Evolutionary conservation across 2,113 vertebrate species (phyloP).

Genomic region (Cercocebus atys): DNA sequence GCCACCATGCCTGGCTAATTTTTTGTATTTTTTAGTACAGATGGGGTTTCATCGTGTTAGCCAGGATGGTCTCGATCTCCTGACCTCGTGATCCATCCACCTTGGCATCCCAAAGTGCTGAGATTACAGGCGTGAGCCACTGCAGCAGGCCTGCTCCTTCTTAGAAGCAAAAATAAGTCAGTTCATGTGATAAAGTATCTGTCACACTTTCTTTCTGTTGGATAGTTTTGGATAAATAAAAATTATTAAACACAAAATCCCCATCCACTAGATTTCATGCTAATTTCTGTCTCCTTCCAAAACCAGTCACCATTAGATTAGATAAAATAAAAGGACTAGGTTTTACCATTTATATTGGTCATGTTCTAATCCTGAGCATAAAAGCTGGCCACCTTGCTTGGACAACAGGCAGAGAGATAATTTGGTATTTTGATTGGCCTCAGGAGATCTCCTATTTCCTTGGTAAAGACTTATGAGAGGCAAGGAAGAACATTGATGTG

Average conservation of each 20-base stretch:
- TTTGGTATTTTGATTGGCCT: background rate
- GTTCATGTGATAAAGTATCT: background rate
- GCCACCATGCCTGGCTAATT: no score
- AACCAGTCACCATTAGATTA: background rate
- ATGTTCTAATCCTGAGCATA: background rate
- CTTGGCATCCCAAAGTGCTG: no score
- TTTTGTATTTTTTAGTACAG: no score
- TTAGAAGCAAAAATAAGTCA: background rate
- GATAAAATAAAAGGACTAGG: background rate
- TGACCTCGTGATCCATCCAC: no score
- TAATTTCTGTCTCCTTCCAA: background rate
- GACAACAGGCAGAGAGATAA: background rate
- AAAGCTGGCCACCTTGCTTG: background rate
- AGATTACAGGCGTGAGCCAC: no score
- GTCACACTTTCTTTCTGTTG: conserved; percentile 4
- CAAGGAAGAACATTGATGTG: background rate
- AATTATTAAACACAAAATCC: background rate
- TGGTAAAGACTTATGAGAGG: background rate
- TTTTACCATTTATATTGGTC: background rate
- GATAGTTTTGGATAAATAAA: background rate
- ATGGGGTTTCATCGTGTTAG: no score
- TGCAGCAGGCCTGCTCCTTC: background rate
- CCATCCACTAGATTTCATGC: background rate
- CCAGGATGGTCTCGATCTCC: no score
- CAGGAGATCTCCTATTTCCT: background rate